A percentile compares a stretch with the other conserved stretches of the same genome.
Conservation (phyloP, 2,888 invertebrate species). For the Tetragnatha montana region DNA sequence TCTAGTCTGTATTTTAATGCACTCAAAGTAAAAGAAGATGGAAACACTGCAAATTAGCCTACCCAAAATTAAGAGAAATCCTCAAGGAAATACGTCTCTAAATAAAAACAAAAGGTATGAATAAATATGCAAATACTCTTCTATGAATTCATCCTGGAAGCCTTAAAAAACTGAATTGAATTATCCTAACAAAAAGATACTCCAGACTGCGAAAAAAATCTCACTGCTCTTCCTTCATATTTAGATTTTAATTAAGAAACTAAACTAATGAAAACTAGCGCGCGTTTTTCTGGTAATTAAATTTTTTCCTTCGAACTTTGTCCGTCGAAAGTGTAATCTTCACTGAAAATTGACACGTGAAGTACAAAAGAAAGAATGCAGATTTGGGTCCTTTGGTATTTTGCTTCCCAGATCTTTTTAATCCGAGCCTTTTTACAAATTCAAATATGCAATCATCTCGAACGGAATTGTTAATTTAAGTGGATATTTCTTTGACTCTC, state of each 20-base stretch:
- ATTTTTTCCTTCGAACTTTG: conserved; percentile 3
- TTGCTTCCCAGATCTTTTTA: background rate
- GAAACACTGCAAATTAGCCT: background rate
- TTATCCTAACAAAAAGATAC: background rate
- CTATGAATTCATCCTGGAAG: background rate
- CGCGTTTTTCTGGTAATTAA: conserved; percentile 1
- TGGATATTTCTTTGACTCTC: background rate
- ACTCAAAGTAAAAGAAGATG: background rate
- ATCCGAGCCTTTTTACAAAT: background rate
- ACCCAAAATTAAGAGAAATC: background rate
- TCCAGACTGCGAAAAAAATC: background rate
- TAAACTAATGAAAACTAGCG: conserved; percentile 25
- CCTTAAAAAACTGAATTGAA: background rate
- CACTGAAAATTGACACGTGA: background rate
- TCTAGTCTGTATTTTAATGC: no score
- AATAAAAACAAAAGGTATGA: background rate
- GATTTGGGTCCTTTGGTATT: background rate
- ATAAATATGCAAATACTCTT: background rate
- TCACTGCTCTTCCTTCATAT: background rate
- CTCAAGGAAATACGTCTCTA: background rate
- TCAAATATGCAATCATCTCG: background rate
- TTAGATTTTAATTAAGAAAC: conserved; percentile 33
- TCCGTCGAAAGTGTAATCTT: background rate
- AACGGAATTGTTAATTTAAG: background rate
- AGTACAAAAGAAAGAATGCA: background rate